Evolutionary conservation across 2,113 vertebrate genomes (phyloP).

Genomic region (Crocuta crocuta): DNA sequence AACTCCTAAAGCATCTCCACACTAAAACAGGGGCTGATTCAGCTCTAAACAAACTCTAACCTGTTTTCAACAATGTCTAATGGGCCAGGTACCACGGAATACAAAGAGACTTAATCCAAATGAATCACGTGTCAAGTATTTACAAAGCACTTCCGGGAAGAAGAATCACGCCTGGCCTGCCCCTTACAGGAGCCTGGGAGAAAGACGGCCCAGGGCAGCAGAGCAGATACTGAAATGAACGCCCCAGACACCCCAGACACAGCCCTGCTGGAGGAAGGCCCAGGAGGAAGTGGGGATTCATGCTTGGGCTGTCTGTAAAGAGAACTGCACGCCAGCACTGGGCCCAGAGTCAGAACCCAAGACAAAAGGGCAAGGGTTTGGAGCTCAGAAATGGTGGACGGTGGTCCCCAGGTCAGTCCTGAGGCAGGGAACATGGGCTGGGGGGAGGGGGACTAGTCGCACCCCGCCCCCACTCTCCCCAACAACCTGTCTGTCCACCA

Average conservation of each 20-base stretch:
- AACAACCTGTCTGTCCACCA: not conserved
- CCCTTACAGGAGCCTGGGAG: not conserved
- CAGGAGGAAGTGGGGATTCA: slow-evolving; percentile 23
- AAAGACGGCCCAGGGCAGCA: slow-evolving; percentile 1
- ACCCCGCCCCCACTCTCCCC: not conserved
- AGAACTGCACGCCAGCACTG: not conserved
- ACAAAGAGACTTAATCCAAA: not conserved
- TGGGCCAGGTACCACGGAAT: not conserved
- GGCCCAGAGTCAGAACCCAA: not conserved
- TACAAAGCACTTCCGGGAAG: not conserved
- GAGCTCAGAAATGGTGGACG: no score
- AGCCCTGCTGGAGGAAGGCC: not conserved
- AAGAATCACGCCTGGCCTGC: not conserved
- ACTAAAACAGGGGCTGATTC: not conserved
- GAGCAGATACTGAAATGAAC: not conserved
- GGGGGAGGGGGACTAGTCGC: rapidly evolving
- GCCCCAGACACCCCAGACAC: not conserved
- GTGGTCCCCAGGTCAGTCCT: not conserved
- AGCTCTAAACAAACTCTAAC: not conserved
- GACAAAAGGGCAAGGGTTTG: not conserved
- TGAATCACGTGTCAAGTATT: not conserved
- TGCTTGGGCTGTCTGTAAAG: not conserved
- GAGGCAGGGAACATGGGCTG: not conserved
- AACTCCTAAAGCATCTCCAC: not conserved
- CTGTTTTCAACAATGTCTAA: not conserved